Base-by-base conservation (phyloP, 2,888 invertebrate species). In the Coleophora flavipennella region DNA sequence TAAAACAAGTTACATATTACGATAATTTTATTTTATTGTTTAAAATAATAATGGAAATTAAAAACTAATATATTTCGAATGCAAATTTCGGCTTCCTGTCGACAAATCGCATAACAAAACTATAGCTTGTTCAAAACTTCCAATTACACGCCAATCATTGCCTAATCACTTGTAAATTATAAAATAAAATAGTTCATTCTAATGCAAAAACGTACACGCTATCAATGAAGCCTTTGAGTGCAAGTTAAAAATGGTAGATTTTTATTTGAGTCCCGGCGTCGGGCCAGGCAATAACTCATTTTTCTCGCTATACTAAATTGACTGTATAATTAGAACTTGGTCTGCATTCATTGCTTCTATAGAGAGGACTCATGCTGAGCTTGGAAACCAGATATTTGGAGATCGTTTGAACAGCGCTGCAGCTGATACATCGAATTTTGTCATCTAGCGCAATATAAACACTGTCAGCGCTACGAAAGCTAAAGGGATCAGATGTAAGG, bases 321-420 rank as follows among this genome's bases (percentile, higher is more conserved):
- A 81, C 64, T 81, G 81, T 80, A 74, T 83, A 81, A 83, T 83
- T 80, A 78, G 68, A 73, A 73, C 70, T 72, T 64, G 63, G 67
- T 59, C 57, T 58, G 56, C 62, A 71, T 78, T 75, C 72, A 73
- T 62, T 45, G 62, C 59, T 56, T 60, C 57, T 56, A 59, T 52
- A 60, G 59, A 20, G 60, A 59, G 70, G 71, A 68, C 69, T 73
- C 83, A 80, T 57, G 81, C 80, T 77, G 81, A 36, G 81, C 51
- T 50, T 67, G 50, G 61, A 74, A 80, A 81, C 81, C 80, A 79
- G 80, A 77, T 38, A 25, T 33, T 26, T 11, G 1, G 26, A 26
- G 4, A n/a, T 28, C 20, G 33, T 34, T 20, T 20, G 20, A 13
- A 31, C 6, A 37, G 37, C 34, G 8, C 6, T 27, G n/a, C 35